Evolutionary conservation across 2,797 vertebrate genomes (phyloP).

Genomic region (Morelia viridis): DNA sequence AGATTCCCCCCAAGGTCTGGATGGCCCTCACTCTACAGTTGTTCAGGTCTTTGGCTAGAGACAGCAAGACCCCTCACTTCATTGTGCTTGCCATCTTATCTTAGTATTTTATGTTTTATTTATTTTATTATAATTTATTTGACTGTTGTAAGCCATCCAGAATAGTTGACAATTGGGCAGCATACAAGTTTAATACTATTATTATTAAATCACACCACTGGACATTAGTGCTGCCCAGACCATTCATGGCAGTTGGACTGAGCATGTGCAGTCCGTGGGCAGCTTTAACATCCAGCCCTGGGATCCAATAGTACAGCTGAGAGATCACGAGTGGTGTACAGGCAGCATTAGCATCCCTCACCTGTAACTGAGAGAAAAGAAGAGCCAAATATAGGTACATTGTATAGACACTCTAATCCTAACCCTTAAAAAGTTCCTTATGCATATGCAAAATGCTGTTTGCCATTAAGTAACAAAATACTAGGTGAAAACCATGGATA

Average conservation of each 20-base stretch:
- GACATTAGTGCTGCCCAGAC: not conserved
- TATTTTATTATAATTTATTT: not conserved
- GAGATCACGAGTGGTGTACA: not conserved
- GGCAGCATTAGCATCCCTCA: not conserved
- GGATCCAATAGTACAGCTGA: not conserved
- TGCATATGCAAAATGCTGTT: not conserved
- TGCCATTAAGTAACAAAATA: not conserved
- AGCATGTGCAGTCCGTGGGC: not conserved
- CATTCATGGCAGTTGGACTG: not conserved
- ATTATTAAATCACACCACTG: not conserved
- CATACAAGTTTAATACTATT: not conserved
- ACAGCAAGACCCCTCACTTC: not conserved
- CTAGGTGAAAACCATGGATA: not conserved
- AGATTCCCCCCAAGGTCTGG: not conserved
- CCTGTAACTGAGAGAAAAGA: not conserved
- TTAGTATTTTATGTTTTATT: not conserved
- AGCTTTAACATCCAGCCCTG: not conserved
- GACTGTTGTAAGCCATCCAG: not conserved
- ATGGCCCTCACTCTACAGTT: not conserved
- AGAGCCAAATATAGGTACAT: not conserved
- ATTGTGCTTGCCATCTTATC: not conserved
- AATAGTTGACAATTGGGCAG: not conserved
- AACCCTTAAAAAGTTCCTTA: not conserved
- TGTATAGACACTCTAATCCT: not conserved
- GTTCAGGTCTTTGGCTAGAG: not conserved